Conservation (phyloP, 1,140 invertebrate genomes). For the Pseudomyrmex concolor region DNA sequence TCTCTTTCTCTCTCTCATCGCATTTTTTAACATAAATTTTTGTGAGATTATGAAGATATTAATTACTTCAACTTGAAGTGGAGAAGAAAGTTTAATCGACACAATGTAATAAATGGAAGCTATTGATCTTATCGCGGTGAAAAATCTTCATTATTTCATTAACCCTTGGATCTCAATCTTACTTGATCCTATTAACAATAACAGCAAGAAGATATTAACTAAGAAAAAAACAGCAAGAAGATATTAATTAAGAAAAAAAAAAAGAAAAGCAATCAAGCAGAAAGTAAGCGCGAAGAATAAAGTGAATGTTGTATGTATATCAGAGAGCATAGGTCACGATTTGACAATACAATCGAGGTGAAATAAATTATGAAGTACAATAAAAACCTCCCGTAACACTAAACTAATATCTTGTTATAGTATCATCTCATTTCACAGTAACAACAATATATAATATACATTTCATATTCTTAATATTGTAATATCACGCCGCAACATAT, state of each 20-base stretch:
- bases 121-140: conserved; percentile 21
- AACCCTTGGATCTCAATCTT: conserved; percentile 27
- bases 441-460: background rate
- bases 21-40: too few species aligned
- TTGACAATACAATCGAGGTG: conserved; percentile 18
- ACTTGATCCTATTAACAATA: conserved; percentile 32
- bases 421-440: conserved; percentile 21
- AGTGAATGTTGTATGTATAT: conserved; percentile 15
- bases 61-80: background rate
- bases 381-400: background rate
- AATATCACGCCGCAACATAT: background rate
- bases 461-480: background rate
- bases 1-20: too few species aligned
- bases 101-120: background rate
- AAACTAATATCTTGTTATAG: conserved; percentile 20
- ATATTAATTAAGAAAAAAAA: background rate
- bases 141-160: conserved; percentile 36
- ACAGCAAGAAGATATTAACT: background rate
- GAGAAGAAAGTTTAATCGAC: background rate
- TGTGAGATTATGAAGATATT: background rate
- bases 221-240: conserved; percentile 22
- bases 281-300: conserved; percentile 22
- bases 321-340: background rate
- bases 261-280: conserved; percentile 26
- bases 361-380: conserved; percentile 13